Conservation (phyloP, 1,140 invertebrate species). For the Nomia melanderi region DNA sequence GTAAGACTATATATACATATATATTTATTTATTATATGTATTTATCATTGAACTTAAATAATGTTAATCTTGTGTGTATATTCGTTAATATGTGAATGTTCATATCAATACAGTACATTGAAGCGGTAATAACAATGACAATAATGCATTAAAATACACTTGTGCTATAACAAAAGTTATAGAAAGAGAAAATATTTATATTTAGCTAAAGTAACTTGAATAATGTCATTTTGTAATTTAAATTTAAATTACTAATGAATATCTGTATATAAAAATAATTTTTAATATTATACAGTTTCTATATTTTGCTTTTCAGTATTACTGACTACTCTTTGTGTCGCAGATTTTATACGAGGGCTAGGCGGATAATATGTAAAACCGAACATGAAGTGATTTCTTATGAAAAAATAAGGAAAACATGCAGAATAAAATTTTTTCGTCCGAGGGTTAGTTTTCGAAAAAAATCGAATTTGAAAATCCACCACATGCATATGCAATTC, state of each 20-base stretch:
- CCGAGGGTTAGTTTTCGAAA: no score
- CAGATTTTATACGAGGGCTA: slow-evolving; percentile 10
- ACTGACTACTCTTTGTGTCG: background rate
- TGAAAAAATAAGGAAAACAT: no score
- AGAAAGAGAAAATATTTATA: no score
- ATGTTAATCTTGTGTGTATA: background rate
- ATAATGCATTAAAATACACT: slow-evolving; percentile 2
- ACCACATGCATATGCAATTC: no score
- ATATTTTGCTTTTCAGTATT: no score
- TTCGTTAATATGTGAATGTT: background rate
- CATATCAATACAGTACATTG: slow-evolving; percentile 60
- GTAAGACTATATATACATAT: slow-evolving; percentile 83
- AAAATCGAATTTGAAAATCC: no score
- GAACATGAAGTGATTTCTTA: no score
- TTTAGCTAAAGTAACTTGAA: background rate
- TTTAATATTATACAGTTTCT: no score
- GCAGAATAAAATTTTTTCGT: no score
- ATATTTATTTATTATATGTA: background rate
- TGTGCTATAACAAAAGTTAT: no score
- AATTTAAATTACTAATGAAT: background rate
- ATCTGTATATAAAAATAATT: background rate
- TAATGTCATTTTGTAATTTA: background rate
- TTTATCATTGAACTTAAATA: background rate
- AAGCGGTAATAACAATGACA: slow-evolving; percentile 64
- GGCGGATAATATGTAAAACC: no score